A percentile compares a stretch with the other conserved stretches of the same genome.
These are phyloP conservation scores for Tachyglossus aculeatus DNA, from an alignment of 2,797 vertebrate genomes.

Conservation along the genomic window DNA sequence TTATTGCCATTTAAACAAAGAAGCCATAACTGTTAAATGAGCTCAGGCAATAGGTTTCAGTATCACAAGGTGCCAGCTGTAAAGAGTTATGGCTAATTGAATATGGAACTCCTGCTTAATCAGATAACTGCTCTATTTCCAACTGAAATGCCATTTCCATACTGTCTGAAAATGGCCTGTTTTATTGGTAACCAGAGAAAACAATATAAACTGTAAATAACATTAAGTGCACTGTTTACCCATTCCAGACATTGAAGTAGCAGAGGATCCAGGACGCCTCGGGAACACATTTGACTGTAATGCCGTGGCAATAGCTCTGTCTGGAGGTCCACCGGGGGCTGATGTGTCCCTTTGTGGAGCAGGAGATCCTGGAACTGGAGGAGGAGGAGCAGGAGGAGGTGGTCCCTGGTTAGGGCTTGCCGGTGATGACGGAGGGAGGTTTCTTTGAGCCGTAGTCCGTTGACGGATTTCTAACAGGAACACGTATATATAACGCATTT, in stretches of 20 bases:
- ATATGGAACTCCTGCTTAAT: slow-evolving; percentile 85
- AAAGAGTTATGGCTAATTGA: slow-evolving; percentile 88
- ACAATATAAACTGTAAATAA: slow-evolving; percentile 85
- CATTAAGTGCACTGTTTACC: slow-evolving; percentile 88
- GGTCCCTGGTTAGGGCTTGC: slow-evolving; percentile 68
- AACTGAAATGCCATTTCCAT: slow-evolving; percentile 85
- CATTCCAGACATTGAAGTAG: slow-evolving; percentile 89
- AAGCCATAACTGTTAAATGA: slow-evolving; percentile 84
- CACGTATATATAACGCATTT: slow-evolving; percentile 31
- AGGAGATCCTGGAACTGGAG: slow-evolving; percentile 75
- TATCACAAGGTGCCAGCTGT: slow-evolving; percentile 83
- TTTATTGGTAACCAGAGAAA: slow-evolving; percentile 86
- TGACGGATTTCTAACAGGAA: slow-evolving; percentile 89
- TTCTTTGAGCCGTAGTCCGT: slow-evolving; percentile 84
- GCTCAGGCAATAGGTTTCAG: slow-evolving; percentile 83
- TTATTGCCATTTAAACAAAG: slow-evolving; percentile 87
- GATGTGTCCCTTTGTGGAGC: slow-evolving; percentile 78
- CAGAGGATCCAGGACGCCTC: slow-evolving; percentile 87
- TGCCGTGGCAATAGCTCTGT: slow-evolving; percentile 80
- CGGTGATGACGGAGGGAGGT: slow-evolving; percentile 67
- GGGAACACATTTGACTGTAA: slow-evolving; percentile 84
- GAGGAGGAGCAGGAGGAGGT: slow-evolving; percentile 77
- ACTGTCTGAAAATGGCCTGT: slow-evolving; percentile 77
- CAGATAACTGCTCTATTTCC: slow-evolving; percentile 83
- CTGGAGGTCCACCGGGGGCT: slow-evolving; percentile 88